Conservation (phyloP, 2,113 vertebrate species). For the Noturus placidus region DNA sequence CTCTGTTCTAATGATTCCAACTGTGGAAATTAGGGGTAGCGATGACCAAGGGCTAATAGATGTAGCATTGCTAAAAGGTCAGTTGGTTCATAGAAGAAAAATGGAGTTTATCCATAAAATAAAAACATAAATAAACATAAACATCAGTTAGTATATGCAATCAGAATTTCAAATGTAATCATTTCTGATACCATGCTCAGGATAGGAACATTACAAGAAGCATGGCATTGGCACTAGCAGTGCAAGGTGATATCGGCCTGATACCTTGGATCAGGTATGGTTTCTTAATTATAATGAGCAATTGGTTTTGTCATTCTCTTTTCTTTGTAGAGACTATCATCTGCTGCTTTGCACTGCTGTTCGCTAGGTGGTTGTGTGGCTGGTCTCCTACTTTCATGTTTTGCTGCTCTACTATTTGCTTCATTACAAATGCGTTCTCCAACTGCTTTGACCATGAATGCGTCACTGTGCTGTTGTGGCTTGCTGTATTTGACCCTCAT, state of each 20-base stretch:
- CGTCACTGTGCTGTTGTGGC: not conserved
- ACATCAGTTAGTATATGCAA: too few species aligned
- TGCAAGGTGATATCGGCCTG: not conserved
- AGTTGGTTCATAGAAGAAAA: too few species aligned
- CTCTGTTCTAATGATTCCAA: not conserved
- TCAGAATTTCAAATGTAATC: too few species aligned
- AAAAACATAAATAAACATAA: too few species aligned
- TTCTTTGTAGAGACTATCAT: not conserved
- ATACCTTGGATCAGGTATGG: not conserved
- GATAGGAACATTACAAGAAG: not conserved
- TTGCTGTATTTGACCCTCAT: not conserved
- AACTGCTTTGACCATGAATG: not conserved
- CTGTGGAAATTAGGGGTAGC: too few species aligned
- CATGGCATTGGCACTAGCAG: not conserved
- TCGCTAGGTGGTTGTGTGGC: not conserved
- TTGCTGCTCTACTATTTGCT: not conserved
- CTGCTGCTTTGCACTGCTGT: not conserved
- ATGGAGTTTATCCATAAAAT: too few species aligned
- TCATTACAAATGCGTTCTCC: not conserved
- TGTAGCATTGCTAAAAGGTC: too few species aligned
- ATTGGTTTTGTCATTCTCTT: not conserved
- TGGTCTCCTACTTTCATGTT: not conserved
- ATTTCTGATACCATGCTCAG: not conserved
- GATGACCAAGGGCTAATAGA: too few species aligned
- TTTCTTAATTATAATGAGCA: not conserved